These are phyloP conservation scores for Polyommatus icarus DNA, from an alignment of 2,888 invertebrate species.

Conservation along the genomic window DNA sequence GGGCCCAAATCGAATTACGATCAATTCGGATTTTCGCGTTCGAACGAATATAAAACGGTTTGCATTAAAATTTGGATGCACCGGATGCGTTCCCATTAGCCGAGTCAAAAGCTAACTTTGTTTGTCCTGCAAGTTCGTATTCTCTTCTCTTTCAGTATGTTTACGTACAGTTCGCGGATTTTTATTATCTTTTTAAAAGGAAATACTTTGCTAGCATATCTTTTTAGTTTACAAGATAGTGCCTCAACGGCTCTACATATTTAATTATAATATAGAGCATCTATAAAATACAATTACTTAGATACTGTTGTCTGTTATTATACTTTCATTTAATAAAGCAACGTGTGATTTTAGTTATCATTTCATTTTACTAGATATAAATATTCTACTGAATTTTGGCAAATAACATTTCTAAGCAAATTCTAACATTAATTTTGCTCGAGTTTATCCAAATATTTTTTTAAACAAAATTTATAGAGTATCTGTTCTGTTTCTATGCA, in stretches of 20 bases:
- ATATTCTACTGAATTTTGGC: no score
- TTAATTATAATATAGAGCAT: no score
- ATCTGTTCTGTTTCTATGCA: background rate
- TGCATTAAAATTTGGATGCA: slow-evolving; percentile 80
- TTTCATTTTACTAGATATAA: no score
- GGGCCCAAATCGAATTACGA: slow-evolving; percentile 79
- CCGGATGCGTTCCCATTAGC: slow-evolving; percentile 77
- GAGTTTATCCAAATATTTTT: background rate
- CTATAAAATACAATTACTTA: background rate
- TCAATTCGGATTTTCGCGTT: slow-evolving; percentile 81
- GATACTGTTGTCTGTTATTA: background rate
- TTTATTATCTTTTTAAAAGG: background rate
- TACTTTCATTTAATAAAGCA: background rate
- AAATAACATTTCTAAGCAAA: no score
- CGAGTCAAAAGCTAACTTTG: slow-evolving; percentile 65
- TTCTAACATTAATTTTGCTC: background rate
- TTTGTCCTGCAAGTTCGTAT: slow-evolving; percentile 56
- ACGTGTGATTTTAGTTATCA: background rate
- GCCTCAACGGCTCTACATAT: background rate
- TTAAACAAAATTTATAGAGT: background rate
- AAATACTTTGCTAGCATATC: background rate
- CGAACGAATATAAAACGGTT: slow-evolving; percentile 80
- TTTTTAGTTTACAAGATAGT: background rate
- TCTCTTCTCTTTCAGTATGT: slow-evolving; percentile 46
- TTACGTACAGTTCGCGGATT: background rate